Conservation (phyloP, 1,140 invertebrate genomes). For the Rhagoletis pomonella region DNA sequence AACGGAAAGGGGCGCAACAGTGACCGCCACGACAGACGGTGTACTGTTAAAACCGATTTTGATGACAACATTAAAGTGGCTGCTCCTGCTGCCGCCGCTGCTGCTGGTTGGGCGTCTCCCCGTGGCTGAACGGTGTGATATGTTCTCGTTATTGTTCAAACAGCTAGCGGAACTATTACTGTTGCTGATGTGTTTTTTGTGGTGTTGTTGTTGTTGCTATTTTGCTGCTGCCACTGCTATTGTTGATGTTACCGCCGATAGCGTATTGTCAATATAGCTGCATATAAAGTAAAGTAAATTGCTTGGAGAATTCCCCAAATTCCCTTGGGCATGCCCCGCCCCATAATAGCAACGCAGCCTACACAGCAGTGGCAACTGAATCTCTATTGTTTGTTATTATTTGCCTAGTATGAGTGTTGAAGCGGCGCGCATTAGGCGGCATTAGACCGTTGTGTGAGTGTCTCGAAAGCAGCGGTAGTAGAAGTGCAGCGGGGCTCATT, state of each 20-base stretch:
- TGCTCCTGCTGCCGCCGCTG: neutral
- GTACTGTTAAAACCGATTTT: no score
- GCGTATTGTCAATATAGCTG: constrained; percentile 7
- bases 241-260: neutral
- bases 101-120: neutral
- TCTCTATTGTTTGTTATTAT: constrained; percentile 17
- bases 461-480: neutral
- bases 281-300: constrained; percentile 32
- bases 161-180: neutral
- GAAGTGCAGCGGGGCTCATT: neutral
- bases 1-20: neutral
- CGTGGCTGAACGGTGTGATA: neutral
- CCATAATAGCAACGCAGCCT: neutral
- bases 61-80: no score
- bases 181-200: neutral
- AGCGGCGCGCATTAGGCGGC: constrained; percentile 30
- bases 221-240: neutral
- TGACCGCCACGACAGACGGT: no score
- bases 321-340: constrained; percentile 3
- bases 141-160: neutral
- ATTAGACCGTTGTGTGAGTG: neutral
- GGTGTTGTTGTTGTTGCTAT: neutral
- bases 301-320: constrained; percentile 44
- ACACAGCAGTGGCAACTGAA: neutral
- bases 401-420: constrained; percentile 24